Evolutionary conservation across 2,797 vertebrate species (phyloP), one percentile per base, ranked within the genome.

Genomic region (Tragopan temminckii): DNA sequence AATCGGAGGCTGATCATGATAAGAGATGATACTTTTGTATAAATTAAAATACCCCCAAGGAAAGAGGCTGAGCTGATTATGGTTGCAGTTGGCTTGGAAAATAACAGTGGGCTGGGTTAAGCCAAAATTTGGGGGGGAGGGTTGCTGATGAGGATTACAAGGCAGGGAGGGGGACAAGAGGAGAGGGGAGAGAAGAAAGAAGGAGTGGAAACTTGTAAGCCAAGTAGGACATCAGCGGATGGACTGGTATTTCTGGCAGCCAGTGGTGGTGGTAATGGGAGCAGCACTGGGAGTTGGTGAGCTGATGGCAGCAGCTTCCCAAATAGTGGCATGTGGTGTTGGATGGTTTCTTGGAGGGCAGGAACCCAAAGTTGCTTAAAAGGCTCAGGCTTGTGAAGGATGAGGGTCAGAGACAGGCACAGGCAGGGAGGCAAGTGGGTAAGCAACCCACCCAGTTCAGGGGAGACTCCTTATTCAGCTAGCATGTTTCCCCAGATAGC

Each of bases 1-100:
- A 97, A 96, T 97, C 78, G 50, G 96, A 91, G 90, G 58, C 95
- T 86, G 93, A 92, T 93, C 85, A 36, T 89, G 94, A 91, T 93
- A 93, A 57, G 93, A 91, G 88, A 87, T 62, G 87, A 96, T 96
- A 95, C 95, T 97, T 96, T 80, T 90, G 92, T 97, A 90, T 96
- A 95, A 88, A 42, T 94, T 96, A 93, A 95, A 94, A 84, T 85
- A 88, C 92, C 95, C 94, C 93, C 87, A 91, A 93, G 94, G 94
- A 89, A 86, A 86, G 91, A 95, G 84, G 76, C 70, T 52, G 50
- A 91, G 90, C 84, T 81, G 72, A 84, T 90, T 86, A 52, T 8
- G 14, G 67, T 79, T 91, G 40, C 77, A 79, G 79, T 84, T 84
- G 62, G 85, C 85, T 93, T 91, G 90, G 89, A 91, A 96, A 95